Conservation (phyloP, 2,888 invertebrate species). For the Embidobia sp. region DNA sequence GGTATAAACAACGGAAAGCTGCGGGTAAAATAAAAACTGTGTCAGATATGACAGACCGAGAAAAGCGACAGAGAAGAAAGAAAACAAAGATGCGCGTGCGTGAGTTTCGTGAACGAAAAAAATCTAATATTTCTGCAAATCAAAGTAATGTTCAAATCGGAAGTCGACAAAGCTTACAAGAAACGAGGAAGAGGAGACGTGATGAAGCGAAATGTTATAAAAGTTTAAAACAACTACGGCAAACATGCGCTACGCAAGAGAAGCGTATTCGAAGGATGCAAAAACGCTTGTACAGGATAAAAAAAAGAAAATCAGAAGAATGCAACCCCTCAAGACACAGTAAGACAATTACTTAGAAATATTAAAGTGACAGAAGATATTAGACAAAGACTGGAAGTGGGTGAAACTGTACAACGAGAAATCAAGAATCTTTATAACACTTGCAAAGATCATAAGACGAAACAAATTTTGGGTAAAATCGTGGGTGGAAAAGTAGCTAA, state of each 20-base stretch:
- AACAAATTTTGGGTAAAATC: constrained; percentile 12
- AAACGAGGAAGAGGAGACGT: too few species aligned
- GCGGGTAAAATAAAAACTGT: constrained; percentile 26
- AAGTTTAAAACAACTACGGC: too few species aligned
- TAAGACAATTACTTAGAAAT: too few species aligned
- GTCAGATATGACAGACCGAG: constrained; percentile 13
- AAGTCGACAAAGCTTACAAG: too few species aligned
- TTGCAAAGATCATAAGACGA: background rate
- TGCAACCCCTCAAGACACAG: too few species aligned
- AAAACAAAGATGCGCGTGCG: background rate
- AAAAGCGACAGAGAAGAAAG: constrained; percentile 23
- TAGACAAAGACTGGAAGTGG: constrained; percentile 4
- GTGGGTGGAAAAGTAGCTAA: constrained; percentile 3
- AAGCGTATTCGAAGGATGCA: too few species aligned
- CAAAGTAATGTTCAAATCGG: background rate
- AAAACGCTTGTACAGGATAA: too few species aligned
- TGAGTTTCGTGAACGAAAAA: background rate
- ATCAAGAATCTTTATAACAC: constrained; percentile 4
- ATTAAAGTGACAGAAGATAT: background rate
- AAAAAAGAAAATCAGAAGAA: too few species aligned
- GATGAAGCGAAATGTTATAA: too few species aligned
- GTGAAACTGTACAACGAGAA: background rate
- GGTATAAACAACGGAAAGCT: constrained; percentile 21
- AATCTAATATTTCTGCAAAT: background rate
- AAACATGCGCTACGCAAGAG: too few species aligned